Conservation (phyloP, 35 echinoderm and acorn worm species). For the Heliocidaris erythrogramma region DNA sequence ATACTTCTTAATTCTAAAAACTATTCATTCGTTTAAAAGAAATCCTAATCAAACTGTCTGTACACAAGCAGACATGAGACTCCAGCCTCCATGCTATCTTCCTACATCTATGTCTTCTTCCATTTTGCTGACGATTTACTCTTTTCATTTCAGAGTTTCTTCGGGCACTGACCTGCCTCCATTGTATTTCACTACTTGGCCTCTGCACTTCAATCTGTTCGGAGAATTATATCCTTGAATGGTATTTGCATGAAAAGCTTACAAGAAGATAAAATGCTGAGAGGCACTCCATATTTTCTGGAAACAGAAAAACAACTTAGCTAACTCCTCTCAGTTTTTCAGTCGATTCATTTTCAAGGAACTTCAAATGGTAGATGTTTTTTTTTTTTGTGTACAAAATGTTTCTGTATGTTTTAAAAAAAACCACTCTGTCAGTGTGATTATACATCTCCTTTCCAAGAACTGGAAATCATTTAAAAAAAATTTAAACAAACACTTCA, state of each 20-base stretch:
- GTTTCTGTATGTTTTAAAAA: too few relatives aligned
- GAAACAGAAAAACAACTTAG: not conserved
- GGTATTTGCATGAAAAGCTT: not conserved
- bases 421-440: too few relatives aligned
- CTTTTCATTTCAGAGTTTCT: not conserved
- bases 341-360: too few relatives aligned
- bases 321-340: too few relatives aligned
- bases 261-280: not conserved
- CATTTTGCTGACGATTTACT: not conserved
- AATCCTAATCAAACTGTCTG: not conserved
- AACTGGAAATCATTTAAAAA: too few relatives aligned
- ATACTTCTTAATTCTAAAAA: not conserved
- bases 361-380: too few relatives aligned
- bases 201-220: not conserved
- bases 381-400: too few relatives aligned
- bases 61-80: not conserved
- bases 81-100: not conserved
- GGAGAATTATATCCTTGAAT: conserved; percentile 8
- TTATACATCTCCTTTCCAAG: too few relatives aligned
- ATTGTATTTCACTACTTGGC: not conserved
- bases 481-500: too few relatives aligned
- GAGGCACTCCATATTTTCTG: not conserved
- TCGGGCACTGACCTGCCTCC: conserved; percentile 12
- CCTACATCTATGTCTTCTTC: not conserved
- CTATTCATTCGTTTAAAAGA: not conserved